Conservation (phyloP, 2,113 vertebrate genomes). For the Melospiza georgiana region DNA sequence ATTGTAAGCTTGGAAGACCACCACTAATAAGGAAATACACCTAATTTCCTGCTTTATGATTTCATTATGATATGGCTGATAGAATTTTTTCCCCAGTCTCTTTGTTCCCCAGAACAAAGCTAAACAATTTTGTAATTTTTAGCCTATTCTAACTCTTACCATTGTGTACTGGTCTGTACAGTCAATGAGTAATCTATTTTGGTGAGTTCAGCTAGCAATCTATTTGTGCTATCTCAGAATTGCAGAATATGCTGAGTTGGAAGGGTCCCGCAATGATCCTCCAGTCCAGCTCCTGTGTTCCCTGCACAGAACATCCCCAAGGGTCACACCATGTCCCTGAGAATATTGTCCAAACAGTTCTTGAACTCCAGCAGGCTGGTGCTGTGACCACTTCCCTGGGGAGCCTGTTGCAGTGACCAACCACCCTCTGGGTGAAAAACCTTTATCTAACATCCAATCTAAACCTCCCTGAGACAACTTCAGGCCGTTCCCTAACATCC, state of each 20-base stretch:
- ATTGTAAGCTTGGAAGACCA: not conserved
- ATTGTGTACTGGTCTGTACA: not conserved
- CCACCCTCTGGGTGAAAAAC: not conserved
- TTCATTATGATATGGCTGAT: not conserved
- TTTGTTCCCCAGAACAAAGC: not conserved
- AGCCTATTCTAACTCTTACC: not conserved
- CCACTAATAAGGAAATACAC: not conserved
- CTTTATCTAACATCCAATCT: not conserved
- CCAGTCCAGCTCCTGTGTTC: not conserved
- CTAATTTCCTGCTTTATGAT: not conserved
- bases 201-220: not conserved
- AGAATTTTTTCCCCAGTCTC: not conserved
- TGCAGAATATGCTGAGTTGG: no score
- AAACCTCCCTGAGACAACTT: not conserved
- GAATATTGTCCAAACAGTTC: not conserved
- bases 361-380: not conserved
- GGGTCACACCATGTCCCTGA: not conserved
- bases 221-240: not conserved
- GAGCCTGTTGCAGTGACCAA: not conserved
- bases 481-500: not conserved
- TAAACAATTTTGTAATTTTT: not conserved
- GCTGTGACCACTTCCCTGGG: not conserved
- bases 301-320: not conserved
- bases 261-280: not conserved
- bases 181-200: not conserved